Evolutionary conservation across 2,797 vertebrate genomes (phyloP).

Genomic region (Acanthurus leucopareius): DNA sequence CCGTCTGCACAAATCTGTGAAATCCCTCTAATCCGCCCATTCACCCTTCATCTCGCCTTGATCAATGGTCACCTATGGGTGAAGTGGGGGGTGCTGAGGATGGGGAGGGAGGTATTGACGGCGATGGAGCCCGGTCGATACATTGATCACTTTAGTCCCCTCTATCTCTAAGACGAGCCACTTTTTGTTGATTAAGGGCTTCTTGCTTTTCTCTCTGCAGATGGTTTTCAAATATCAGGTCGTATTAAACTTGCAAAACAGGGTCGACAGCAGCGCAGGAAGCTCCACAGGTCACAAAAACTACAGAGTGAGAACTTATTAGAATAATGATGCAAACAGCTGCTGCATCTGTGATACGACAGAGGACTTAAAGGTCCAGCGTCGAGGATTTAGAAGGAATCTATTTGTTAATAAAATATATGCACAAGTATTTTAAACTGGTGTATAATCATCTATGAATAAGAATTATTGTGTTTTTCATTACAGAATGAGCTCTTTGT

Average conservation of each 20-base stretch:
- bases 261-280: constrained; percentile 27
- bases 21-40: constrained; percentile 69
- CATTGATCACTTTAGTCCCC: constrained; percentile 59
- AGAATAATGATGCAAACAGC: not conserved
- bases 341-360: constrained; percentile 37
- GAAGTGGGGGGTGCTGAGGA: not conserved
- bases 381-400: too few relatives aligned
- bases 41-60: constrained; percentile 63
- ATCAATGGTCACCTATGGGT: constrained; percentile 73
- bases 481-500: too few relatives aligned
- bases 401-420: too few relatives aligned
- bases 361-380: constrained; percentile 8
- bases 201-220: constrained; percentile 48
- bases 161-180: constrained; percentile 54
- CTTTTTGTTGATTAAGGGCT: constrained; percentile 66
- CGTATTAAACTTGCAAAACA: constrained; percentile 67
- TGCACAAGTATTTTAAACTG: too few relatives aligned
- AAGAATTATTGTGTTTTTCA: too few relatives aligned
- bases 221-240: constrained; percentile 58
- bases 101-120: constrained; percentile 53
- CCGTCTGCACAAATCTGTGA: constrained; percentile 60
- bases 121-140: constrained; percentile 57
- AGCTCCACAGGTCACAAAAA: constrained; percentile 29
- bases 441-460: too few relatives aligned
- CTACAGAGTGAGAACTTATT: constrained; percentile 20